Percentiles rank a stretch among this genome's conserved stretches.
Conservation (phyloP, 2,797 vertebrate genomes). For the Apogon talboti region DNA sequence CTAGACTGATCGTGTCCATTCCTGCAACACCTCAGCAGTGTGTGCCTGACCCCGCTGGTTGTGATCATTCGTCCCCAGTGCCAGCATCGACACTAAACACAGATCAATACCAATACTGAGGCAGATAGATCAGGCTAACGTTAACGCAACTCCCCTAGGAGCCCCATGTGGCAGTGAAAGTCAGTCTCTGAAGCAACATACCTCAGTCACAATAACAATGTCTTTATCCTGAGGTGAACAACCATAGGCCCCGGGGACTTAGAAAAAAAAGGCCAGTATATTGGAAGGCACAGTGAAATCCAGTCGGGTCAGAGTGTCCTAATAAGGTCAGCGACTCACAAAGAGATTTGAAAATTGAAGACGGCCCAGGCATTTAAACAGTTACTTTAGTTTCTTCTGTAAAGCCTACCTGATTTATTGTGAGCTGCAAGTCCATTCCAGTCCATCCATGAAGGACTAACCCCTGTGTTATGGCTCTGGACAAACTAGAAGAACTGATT, state of each 20-base stretch:
- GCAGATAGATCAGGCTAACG: constrained; percentile 66
- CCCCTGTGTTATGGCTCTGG: constrained; percentile 38
- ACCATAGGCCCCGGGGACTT: constrained; percentile 38
- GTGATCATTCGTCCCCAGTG: constrained; percentile 70
- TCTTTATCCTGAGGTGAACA: constrained; percentile 66
- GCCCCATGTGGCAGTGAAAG: constrained; percentile 42
- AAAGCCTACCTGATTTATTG: constrained; percentile 52
- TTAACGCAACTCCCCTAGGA: constrained; percentile 53
- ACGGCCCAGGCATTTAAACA: constrained; percentile 44
- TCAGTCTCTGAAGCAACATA: constrained; percentile 65
- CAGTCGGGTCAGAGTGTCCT: constrained; percentile 26
- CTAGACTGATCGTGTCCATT: constrained; percentile 22
- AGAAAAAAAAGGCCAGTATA: constrained; percentile 30
- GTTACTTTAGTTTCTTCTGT: constrained; percentile 44
- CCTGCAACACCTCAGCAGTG: constrained; percentile 9
- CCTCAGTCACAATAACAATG: constrained; percentile 69
- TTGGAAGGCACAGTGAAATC: constrained; percentile 40
- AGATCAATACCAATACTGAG: constrained; percentile 74
- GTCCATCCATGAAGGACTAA: constrained; percentile 51
- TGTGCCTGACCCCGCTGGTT: constrained; percentile 38
- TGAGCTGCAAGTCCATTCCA: constrained; percentile 36
- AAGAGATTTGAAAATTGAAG: constrained; percentile 52
- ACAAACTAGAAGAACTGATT: constrained; percentile 33
- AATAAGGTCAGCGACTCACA: constrained; percentile 52
- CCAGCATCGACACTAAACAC: constrained; percentile 64